phyloP scores from a whole-genome alignment of 2,113 vertebrate species.

The Stegastes partitus region DNA sequence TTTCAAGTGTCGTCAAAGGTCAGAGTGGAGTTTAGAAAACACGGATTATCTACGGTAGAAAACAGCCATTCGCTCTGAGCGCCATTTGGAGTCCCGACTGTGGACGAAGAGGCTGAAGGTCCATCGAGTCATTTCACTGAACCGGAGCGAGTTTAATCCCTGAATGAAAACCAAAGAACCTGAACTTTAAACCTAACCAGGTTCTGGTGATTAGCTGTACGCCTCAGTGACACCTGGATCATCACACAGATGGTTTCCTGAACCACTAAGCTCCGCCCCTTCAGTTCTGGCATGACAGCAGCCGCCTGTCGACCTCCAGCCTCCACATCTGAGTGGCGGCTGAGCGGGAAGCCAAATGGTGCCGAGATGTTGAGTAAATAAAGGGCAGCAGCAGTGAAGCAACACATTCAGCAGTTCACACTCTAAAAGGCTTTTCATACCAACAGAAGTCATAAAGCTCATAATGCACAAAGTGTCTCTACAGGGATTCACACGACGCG shows the following conservation, averaged over 20 bases:
- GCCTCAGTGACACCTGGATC: no score
- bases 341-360: conserved; percentile 30
- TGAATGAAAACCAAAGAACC: no score
- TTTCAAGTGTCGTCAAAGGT: conserved; percentile 64
- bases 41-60: conserved; percentile 29
- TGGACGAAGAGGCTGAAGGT: no score
- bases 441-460: conserved; percentile 39
- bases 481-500: conserved; percentile 34
- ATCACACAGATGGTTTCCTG: no score
- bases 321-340: no score
- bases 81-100: conserved; percentile 17
- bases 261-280: no score
- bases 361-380: conserved; percentile 20
- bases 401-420: conserved; percentile 51
- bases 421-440: conserved; percentile 20
- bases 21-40: conserved; percentile 59
- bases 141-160: no score
- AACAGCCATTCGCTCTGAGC: conserved; percentile 53
- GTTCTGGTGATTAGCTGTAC: no score
- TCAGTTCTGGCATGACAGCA: no score
- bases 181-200: no score
- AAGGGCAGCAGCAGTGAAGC: conserved; percentile 26
- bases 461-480: conserved; percentile 33
- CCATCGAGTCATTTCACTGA: no score
- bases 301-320: no score